Evolutionary conservation across 2,113 vertebrate genomes (phyloP), one percentile per base, ranked within the genome.

Genomic region (Xiphophorus couchianus): DNA sequence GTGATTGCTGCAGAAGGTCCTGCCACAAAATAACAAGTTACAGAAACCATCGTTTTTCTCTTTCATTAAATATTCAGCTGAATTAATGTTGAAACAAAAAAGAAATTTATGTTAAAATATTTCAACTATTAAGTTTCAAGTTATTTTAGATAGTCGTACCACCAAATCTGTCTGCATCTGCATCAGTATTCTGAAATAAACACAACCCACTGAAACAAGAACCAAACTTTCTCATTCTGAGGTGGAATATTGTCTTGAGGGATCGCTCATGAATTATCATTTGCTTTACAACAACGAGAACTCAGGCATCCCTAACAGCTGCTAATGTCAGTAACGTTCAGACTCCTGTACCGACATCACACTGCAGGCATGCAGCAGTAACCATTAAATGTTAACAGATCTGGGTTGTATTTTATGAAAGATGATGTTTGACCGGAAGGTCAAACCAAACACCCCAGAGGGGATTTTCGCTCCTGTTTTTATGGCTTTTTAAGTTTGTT

Each of bases 401-500:
- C 44, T 48, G 44, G 9, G n/a, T 28, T 39, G 39, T 37, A 42
- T 19, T 33, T 48, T 33, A 61, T n/a, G 12, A 67, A 30, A 0
- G 3, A 62, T 62, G 39, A 37, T 19, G 27, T 60, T 25, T 30
- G 42, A 44, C 66, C 62, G 61, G 61, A 17, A 48, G 22, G 67
- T 37, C 27, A 1, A 64, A 42, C 51, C 3, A 13, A 61, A 10
- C 70, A 13, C 39, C 60, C 37, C 13, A 25, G 19, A 35, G 29
- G 64, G 61, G 71, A 77, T 77, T 71, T 67, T 66, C 51, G 28
- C 44, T 30, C 29, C 29, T 60, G 69, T 33, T 74, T 37, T n/a
- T 62, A 29, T 29, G 37, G 62, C 31, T 79, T 74, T 78, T 76
- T 51, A 51, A 30, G 48, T 74, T 42, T 65, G 69, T 63, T 71